A percentile compares a stretch with the other conserved stretches of the same genome.
phyloP scores from a whole-genome alignment of 2,888 invertebrate species.

The Saturnia pavonia region DNA sequence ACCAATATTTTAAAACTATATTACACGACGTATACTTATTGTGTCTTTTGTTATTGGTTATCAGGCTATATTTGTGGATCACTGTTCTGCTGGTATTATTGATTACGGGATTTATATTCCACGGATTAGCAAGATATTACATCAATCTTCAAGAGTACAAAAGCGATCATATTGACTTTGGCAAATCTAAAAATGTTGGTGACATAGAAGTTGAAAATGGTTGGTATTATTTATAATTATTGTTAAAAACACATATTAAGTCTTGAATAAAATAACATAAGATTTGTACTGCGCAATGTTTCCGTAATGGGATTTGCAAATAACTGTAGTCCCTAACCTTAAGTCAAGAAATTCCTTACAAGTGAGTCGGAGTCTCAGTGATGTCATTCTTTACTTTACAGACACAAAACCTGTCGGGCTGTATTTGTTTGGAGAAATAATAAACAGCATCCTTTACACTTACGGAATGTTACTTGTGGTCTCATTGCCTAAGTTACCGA shows the following conservation, averaged over 20 bases:
- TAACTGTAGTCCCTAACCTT: no score
- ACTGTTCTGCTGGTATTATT: conserved; percentile 86
- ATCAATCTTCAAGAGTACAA: conserved; percentile 60
- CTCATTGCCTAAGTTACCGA: conserved; percentile 88
- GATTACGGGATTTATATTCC: conserved; percentile 85
- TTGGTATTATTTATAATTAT: conserved; percentile 20
- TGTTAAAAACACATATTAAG: background rate
- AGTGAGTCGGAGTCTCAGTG: background rate
- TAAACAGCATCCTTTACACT: conserved; percentile 89
- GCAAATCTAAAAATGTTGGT: conserved; percentile 25
- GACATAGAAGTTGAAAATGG: conserved; percentile 27
- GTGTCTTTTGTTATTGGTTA: conserved; percentile 30
- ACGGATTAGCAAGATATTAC: conserved; percentile 83
- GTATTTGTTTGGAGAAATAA: conserved; percentile 87
- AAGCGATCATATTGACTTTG: conserved; percentile 32
- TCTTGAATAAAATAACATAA: background rate
- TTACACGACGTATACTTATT: background rate
- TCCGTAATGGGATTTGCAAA: background rate
- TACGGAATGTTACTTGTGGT: conserved; percentile 91
- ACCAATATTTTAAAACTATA: background rate
- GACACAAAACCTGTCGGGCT: conserved; percentile 76
- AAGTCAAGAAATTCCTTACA: background rate
- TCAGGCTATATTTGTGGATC: conserved; percentile 88
- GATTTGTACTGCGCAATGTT: background rate
- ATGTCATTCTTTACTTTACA: conserved; percentile 49